Conservation (phyloP, 1,140 invertebrate genomes). For the Orius insidiosus region DNA sequence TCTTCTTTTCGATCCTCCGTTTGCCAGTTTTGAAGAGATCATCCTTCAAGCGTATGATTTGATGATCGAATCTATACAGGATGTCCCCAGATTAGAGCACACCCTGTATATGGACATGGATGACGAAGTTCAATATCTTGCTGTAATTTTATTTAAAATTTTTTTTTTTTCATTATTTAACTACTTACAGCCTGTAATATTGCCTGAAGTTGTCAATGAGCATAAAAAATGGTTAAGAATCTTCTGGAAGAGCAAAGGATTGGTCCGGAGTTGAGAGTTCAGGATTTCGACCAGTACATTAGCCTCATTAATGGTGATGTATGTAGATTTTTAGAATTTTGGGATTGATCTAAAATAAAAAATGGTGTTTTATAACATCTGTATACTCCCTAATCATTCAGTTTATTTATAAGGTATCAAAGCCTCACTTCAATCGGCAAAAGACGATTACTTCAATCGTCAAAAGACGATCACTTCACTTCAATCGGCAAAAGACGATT, state of each 20-base stretch:
- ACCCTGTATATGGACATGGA: conserved; percentile 41
- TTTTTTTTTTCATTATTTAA: conserved; percentile 16
- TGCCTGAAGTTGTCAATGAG: conserved; percentile 37
- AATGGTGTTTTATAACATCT: no score
- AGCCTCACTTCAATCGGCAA: no score
- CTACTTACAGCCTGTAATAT: conserved; percentile 47
- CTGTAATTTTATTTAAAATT: conserved; percentile 5
- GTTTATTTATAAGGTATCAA: no score
- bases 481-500: no score
- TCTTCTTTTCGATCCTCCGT: conserved; percentile 63
- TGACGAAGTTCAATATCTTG: conserved; percentile 5
- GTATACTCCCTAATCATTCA: no score
- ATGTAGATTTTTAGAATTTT: conserved; percentile 9
- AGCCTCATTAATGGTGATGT: conserved; percentile 61
- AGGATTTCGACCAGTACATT: conserved; percentile 67
- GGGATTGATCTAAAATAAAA: background rate
- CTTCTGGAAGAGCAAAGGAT: conserved; percentile 51
- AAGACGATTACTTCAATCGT: no score
- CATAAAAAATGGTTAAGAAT: conserved; percentile 36
- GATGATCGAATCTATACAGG: conserved; percentile 47
- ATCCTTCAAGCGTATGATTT: conserved; percentile 52
- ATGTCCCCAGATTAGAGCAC: conserved; percentile 56
- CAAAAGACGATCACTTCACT: no score
- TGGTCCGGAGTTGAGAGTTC: conserved; percentile 45
- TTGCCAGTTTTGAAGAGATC: conserved; percentile 50